phyloP scores from a whole-genome alignment of 2,797 vertebrate genomes.

The Cuculus canorus region DNA sequence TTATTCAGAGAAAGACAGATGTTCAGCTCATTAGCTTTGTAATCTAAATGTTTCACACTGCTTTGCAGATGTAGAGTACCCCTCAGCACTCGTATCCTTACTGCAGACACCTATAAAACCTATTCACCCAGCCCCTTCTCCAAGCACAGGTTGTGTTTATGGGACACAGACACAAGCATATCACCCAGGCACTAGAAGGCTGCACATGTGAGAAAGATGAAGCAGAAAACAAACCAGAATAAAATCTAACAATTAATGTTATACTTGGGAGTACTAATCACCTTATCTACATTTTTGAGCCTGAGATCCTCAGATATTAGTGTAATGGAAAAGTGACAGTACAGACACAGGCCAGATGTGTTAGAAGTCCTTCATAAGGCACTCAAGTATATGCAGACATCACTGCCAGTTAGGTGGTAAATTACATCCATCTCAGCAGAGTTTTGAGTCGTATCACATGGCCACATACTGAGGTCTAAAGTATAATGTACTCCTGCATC shows the following conservation, averaged over 20 bases:
- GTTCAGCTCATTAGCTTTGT: neutral
- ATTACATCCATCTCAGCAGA: neutral
- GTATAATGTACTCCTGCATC: neutral
- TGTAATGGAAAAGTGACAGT: neutral
- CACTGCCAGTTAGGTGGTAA: neutral
- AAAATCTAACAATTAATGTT: neutral
- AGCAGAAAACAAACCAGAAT: neutral
- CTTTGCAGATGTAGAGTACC: neutral
- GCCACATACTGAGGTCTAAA: neutral
- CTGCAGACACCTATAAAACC: neutral
- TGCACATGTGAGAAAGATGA: fast-evolving
- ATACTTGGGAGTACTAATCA: neutral
- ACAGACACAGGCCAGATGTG: neutral
- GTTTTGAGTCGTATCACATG: neutral
- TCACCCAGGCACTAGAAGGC: fast-evolving
- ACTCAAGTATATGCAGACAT: fast-evolving
- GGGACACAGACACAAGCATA: neutral
- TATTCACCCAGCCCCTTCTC: neutral
- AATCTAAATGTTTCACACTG: neutral
- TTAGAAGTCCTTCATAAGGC: neutral
- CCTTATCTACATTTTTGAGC: neutral
- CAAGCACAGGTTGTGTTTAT: fast-evolving
- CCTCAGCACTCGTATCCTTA: neutral
- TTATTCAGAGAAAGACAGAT: neutral
- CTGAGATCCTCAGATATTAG: neutral